Base-by-base conservation (phyloP, 2,888 invertebrate genomes). In the Gymnocheta viridis region DNA sequence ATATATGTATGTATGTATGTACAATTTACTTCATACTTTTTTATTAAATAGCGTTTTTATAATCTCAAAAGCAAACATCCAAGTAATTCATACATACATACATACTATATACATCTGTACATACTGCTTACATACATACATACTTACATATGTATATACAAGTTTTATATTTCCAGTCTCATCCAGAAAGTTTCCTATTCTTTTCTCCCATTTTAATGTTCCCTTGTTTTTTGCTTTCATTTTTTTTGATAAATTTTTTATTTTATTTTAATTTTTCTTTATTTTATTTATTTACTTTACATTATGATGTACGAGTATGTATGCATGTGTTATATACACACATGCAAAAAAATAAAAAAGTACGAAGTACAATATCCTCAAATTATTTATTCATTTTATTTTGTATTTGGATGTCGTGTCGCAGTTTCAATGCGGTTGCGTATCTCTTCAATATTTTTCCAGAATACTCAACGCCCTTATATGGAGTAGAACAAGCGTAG, bases 391-490 rank as follows among this genome's bases (percentile, higher is more conserved):
- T 41, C 35, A 49, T 58, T 51, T 62, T 51, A 41, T 64, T 54
- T 64, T 66, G 12, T 35, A 35, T 19, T 9, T 58, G 4, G 2
- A 51, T 56, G 19, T 47, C 67, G 58, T 64, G 64, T 76, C 51
- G 69, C 60, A 64, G 80, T 56, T 38, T 44, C 27, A 76, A 54
- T 70, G 76, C 82, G 64, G 10, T 76, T 76, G 76, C 76, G 76
- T 70, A 70, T 70, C 49, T 54, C 44, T 67, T 73, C 14, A 58
- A 72, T 60, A 17, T 62, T 12, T 67, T 82, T 79, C 38, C 78
- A 69, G 67, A 73, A 67, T 29, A 62, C 78, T 73, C 35, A 82
- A 69, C 82, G 67, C 78, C 82, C 78, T 82, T 62, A 38, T 64
- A 24, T 56, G 14, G 38, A 77, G 38, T 51, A 72, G 58, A 44